Conservation (phyloP, 2,888 invertebrate genomes). For the Drosophila multiciliata region DNA sequence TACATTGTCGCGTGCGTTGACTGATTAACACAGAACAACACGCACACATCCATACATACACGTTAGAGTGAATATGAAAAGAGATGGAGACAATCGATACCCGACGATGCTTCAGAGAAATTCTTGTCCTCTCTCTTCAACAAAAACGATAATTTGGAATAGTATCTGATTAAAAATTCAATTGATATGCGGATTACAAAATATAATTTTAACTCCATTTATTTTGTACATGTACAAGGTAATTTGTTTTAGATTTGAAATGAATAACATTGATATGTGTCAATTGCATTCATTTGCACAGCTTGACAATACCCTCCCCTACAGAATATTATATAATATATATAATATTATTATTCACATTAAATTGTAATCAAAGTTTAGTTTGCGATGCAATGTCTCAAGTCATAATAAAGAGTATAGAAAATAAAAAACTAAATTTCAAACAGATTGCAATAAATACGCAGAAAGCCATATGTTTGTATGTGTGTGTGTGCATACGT, state of each 20-base stretch:
- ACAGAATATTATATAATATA: background rate
- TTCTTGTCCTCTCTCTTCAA: background rate
- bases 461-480: background rate
- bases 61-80: background rate
- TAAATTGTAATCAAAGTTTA: background rate
- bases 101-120: background rate
- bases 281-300: too few species aligned
- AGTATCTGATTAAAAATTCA: background rate
- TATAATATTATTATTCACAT: background rate
- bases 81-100: background rate
- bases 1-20: background rate
- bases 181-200: background rate
- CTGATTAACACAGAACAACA: background rate
- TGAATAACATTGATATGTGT: background rate
- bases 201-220: background rate
- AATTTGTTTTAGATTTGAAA: background rate
- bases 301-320: background rate
- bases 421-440: constrained; percentile 7
- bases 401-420: constrained; percentile 3
- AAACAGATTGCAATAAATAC: constrained; percentile 21
- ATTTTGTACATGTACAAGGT: background rate
- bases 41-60: background rate
- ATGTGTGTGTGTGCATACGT: constrained; percentile 1
- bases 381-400: constrained; percentile 7
- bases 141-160: background rate